Evolutionary conservation across 2,113 vertebrate genomes (phyloP).

Genomic region (Corythaixoides concolor): DNA sequence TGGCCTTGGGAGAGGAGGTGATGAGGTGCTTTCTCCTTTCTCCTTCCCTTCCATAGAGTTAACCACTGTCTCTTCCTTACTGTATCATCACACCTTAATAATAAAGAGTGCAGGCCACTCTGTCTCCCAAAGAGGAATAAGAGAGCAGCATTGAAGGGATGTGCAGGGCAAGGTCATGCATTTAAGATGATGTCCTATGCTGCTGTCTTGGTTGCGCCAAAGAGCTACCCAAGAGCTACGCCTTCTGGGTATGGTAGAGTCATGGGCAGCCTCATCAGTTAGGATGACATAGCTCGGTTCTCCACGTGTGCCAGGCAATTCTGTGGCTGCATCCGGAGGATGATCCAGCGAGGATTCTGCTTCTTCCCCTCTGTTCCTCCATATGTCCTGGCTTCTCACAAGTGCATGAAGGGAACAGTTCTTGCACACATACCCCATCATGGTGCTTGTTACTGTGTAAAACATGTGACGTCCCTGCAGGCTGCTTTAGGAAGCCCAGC

Average conservation of each 20-base stretch:
- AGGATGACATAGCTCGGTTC: neutral
- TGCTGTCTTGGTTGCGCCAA: neutral
- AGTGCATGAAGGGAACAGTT: neutral
- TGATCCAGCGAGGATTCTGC: neutral
- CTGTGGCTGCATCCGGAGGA: neutral
- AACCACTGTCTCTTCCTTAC: neutral
- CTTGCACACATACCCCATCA: neutral
- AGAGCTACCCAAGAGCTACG: too few species aligned
- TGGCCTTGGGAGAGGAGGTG: neutral
- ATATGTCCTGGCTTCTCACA: fast-evolving
- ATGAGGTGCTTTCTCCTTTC: neutral
- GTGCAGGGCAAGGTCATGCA: neutral
- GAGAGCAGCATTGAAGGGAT: neutral
- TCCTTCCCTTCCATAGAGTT: neutral
- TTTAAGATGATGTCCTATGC: neutral
- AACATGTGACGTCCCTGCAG: neutral
- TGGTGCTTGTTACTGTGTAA: neutral
- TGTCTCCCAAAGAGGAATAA: neutral
- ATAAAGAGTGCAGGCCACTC: neutral
- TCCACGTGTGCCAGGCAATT: neutral
- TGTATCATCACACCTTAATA: neutral
- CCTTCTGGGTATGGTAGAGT: neutral
- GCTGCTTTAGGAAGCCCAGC: neutral
- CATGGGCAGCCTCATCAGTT: neutral
- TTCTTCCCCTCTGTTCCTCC: neutral